Percentiles rank a stretch among this genome's conserved stretches.
Conservation (phyloP, 2,888 invertebrate species). For the Dryadula phaetusa region DNA sequence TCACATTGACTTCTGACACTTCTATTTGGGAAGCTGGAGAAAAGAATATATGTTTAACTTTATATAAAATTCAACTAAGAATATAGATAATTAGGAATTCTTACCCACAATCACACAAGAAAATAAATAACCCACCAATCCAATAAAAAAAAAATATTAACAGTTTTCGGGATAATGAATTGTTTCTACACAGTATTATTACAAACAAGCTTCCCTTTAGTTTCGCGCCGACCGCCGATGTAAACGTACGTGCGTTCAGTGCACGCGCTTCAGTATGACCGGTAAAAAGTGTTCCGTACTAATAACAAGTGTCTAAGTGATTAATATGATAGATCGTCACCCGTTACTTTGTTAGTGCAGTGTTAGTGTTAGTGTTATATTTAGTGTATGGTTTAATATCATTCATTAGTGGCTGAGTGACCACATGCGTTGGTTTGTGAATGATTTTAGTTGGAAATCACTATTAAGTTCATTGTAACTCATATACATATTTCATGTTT, state of each 20-base stretch:
- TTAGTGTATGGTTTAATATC: conserved; percentile 47
- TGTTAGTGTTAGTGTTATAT: conserved; percentile 34
- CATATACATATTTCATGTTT: background rate
- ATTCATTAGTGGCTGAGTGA: conserved; percentile 45
- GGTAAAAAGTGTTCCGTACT: background rate
- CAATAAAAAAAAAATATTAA: too few species aligned
- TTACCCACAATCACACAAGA: too few species aligned
- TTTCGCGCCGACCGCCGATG: conserved; percentile 51
- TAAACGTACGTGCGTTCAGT: conserved; percentile 53
- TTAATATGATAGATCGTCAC: conserved; percentile 49
- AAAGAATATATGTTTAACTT: too few species aligned
- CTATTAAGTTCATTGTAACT: conserved; percentile 16
- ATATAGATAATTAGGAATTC: too few species aligned
- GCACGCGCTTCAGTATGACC: conserved; percentile 22
- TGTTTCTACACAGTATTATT: conserved; percentile 32
- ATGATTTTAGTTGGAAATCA: conserved; percentile 20
- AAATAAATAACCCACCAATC: too few species aligned
- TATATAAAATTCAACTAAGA: too few species aligned
- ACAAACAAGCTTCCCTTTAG: conserved; percentile 56
- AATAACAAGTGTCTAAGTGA: conserved; percentile 34
- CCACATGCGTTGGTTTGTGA: conserved; percentile 34
- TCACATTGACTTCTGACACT: too few species aligned
- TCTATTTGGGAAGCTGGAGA: too few species aligned
- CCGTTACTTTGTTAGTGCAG: conserved; percentile 41
- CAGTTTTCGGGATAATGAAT: conserved; percentile 22